phyloP scores from a whole-genome alignment of 2,113 vertebrate species.

The Columba livia region DNA sequence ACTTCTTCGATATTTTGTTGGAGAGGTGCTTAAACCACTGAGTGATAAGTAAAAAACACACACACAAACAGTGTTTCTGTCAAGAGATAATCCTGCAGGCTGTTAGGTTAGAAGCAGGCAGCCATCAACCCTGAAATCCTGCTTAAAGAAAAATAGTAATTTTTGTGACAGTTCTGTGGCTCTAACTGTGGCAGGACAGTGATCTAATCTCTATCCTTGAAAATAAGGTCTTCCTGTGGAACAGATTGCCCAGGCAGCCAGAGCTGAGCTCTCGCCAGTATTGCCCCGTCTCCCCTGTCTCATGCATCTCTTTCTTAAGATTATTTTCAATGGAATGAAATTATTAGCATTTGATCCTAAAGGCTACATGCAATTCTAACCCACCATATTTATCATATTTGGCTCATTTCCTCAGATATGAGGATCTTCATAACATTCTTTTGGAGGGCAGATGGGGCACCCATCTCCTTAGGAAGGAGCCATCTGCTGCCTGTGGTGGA shows the following conservation, averaged over 20 bases:
- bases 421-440: background rate
- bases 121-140: background rate
- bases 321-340: background rate
- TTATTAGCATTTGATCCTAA: background rate
- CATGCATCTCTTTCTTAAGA: background rate
- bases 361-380: background rate
- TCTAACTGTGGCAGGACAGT: background rate
- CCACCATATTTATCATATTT: background rate
- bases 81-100: background rate
- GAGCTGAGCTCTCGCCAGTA: background rate
- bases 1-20: background rate
- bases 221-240: background rate
- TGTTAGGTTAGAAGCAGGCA: background rate
- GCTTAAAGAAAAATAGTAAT: background rate
- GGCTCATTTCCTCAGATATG: background rate
- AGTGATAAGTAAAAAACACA: background rate
- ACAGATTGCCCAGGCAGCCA: background rate
- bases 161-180: background rate
- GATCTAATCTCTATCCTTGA: background rate
- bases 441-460: background rate
- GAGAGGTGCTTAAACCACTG: background rate
- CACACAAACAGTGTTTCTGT: background rate
- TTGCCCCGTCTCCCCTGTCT: background rate
- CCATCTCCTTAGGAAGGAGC: background rate
- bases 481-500: background rate